A percentile compares a stretch with the other conserved stretches of the same genome.
Evolutionary conservation across 2,797 vertebrate genomes (phyloP).

Genomic region (Lagocephalus sceleratus): DNA sequence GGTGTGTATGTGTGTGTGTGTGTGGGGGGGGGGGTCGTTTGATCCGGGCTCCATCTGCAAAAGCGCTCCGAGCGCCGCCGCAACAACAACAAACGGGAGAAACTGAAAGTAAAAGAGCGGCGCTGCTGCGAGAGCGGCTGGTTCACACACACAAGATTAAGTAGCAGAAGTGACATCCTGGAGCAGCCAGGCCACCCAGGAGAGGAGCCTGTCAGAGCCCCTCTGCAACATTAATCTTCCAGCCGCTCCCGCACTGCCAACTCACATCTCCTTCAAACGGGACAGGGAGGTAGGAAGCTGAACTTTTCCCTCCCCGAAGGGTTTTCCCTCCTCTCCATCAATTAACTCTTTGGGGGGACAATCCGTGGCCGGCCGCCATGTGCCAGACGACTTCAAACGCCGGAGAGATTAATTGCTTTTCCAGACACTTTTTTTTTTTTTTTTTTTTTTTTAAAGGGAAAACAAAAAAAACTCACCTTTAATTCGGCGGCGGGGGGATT

Average conservation of each 20-base stretch:
- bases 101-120: constrained; percentile 16
- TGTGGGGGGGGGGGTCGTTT: too few relatives aligned
- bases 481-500: constrained; percentile 46
- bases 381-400: constrained; percentile 67
- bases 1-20: too few relatives aligned
- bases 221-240: constrained; percentile 96
- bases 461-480: constrained; percentile 21
- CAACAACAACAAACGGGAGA: neutral
- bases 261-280: constrained; percentile 94
- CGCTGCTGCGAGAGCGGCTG: constrained; percentile 79
- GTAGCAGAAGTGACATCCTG: constrained; percentile 99
- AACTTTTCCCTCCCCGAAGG: constrained; percentile 74
- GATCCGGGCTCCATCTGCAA: neutral
- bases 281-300: constrained; percentile 70
- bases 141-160: constrained; percentile 99
- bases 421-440: constrained; percentile 68
- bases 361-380: constrained; percentile 71
- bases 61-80: neutral
- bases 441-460: neutral
- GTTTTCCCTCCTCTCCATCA: constrained; percentile 72
- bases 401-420: constrained; percentile 64
- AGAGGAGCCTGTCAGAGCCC: constrained; percentile 95
- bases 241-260: constrained; percentile 93
- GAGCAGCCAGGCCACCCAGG: constrained; percentile 98
- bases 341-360: constrained; percentile 83